Evolutionary conservation across 2,797 vertebrate genomes (phyloP).

Genomic region (Arrhamphus sclerolepis): DNA sequence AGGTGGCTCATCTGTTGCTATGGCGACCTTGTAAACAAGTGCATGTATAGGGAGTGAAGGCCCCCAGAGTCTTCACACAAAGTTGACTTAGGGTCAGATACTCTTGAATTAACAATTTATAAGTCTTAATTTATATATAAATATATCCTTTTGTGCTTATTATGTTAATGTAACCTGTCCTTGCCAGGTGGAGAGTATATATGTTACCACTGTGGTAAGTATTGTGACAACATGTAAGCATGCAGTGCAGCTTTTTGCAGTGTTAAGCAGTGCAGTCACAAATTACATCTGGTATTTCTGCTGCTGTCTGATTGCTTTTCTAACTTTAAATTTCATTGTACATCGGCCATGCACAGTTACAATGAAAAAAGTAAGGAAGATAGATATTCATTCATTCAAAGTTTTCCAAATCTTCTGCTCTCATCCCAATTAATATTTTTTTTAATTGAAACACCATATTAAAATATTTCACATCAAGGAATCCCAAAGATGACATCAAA

Average conservation of each 20-base stretch:
- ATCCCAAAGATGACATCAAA: background rate
- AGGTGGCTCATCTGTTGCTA: constrained; percentile 66
- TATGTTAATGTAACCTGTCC: constrained; percentile 59
- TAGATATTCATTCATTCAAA: too few relatives aligned
- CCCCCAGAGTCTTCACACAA: constrained; percentile 23
- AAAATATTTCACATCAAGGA: too few relatives aligned
- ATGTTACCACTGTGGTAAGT: constrained; percentile 83
- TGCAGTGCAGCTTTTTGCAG: constrained; percentile 54
- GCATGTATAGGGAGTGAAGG: constrained; percentile 16
- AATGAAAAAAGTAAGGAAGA: too few relatives aligned
- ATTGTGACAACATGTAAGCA: constrained; percentile 46
- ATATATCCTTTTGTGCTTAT: constrained; percentile 24
- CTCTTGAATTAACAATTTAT: constrained; percentile 47
- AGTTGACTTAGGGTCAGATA: constrained; percentile 43
- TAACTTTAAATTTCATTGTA: too few relatives aligned
- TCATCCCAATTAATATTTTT: background rate
- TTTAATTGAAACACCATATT: background rate
- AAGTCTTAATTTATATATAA: constrained; percentile 13
- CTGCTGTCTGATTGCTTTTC: constrained; percentile 20
- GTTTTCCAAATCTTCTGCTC: background rate
- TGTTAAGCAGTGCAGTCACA: constrained; percentile 5
- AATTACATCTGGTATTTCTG: constrained; percentile 5
- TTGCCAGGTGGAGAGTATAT: constrained; percentile 79
- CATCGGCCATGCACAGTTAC: too few relatives aligned
- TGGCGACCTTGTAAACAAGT: constrained; percentile 47